These are phyloP conservation scores for Anarhynchus alexandrinus DNA, from an alignment of 2,113 vertebrate genomes.

Conservation along the genomic window DNA sequence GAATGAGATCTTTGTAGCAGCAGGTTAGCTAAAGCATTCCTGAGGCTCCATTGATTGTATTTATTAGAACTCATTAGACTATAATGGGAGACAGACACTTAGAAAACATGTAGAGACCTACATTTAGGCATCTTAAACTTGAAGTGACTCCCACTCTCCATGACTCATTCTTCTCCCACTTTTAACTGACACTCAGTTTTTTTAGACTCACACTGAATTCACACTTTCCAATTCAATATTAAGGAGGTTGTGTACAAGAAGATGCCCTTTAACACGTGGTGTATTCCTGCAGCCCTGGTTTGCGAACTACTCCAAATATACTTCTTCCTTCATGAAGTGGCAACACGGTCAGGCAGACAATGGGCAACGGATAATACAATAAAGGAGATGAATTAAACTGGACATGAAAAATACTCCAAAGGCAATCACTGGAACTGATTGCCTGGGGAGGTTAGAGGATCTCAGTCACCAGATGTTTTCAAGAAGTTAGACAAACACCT, in stretches of 20 bases:
- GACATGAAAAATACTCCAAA: background rate
- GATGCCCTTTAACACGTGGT: background rate
- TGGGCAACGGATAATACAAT: background rate
- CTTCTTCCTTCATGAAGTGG: background rate
- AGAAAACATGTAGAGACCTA: background rate
- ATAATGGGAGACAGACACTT: background rate
- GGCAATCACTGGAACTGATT: background rate
- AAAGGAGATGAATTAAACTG: background rate
- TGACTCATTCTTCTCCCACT: constrained; percentile 33
- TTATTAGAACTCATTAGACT: constrained; percentile 10
- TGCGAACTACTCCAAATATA: background rate
- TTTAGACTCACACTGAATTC: background rate
- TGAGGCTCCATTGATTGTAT: background rate
- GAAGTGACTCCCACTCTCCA: constrained; percentile 19
- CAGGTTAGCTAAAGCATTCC: background rate
- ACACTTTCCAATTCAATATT: background rate
- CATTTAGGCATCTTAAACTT: background rate
- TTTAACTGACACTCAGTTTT: background rate
- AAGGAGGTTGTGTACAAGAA: background rate
- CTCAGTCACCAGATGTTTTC: background rate
- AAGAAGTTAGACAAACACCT: background rate
- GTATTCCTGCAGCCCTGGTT: background rate
- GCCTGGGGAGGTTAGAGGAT: background rate
- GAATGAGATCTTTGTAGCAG: background rate
- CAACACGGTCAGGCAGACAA: background rate